Base-by-base conservation (phyloP, 2,888 invertebrate species). In the Aphodius granarius region DNA sequence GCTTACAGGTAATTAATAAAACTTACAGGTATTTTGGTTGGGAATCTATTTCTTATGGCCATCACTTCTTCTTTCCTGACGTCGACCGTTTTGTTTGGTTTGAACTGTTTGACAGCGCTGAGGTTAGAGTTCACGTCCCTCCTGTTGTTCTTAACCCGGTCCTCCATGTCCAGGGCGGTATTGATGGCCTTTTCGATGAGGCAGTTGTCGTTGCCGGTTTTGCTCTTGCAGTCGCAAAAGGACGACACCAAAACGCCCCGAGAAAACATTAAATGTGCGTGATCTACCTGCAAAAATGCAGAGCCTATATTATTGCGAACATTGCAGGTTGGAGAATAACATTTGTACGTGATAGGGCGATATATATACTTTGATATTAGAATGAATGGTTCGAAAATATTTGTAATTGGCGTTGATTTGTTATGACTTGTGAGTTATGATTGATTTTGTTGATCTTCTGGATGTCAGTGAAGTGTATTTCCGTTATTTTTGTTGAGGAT, bases 1-100 rank as follows among this genome's bases (percentile, higher is more conserved):
- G 6, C 16, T 6, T 21, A 21, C 18, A 15, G 9, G 20, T 19
- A 5, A 6, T 18, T 68, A 23, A 0, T 9, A 22, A 83, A 77
- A 90, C 93, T 91, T 88, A 94, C 94, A 80, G 94, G 94, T 85
- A 94, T 91, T 91, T 94, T 95, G 22, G 91, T 93, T 2, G 95
- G 94, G 86, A 94, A 95, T 87, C 94, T 93, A 81, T 89, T 90
- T 85, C 92, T 90, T 77, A 95, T 94, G n/a, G 93, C 93, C 85
- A 92, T 90, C 5, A 94, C 94, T 88, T 95, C 95, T 85, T 94
- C 93, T 86, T 92, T 93, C 83, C 93, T 88, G 78, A 89, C 90
- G 79, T 91, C 93, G 93, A 62, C 79, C 76, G 78, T 81, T 82
- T 77, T 80, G 78, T 79, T 81, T n/a, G n/a, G n/a, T 83, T 75